phyloP scores from a whole-genome alignment of 2,888 invertebrate species.

The Scaptomyza caliginosa region DNA sequence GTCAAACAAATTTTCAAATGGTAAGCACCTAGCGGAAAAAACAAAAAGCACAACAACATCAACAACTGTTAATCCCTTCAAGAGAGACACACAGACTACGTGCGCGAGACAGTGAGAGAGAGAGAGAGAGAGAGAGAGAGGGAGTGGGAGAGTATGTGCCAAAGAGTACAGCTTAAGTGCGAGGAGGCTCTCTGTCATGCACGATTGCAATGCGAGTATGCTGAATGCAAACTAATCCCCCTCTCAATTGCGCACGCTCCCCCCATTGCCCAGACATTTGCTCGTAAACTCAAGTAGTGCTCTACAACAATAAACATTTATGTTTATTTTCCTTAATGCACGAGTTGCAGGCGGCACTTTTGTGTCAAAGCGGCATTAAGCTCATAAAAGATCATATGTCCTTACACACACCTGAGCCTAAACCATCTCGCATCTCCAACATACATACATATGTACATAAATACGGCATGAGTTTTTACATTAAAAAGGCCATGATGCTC shows the following conservation, averaged over 20 bases:
- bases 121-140: not conserved
- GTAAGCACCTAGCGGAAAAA: slow-evolving; percentile 58
- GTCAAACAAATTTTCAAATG: slow-evolving; percentile 70
- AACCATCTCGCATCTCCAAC: no score
- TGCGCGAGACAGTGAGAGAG: not conserved
- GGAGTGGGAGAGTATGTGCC: not conserved
- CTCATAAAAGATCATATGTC: slow-evolving; percentile 5
- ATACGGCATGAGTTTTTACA: no score
- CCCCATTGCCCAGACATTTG: no score
- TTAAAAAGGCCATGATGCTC: no score
- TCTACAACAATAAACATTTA: slow-evolving; percentile 30
- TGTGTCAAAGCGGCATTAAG: not conserved
- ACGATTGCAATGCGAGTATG: slow-evolving; percentile 44
- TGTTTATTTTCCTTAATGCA: slow-evolving; percentile 6
- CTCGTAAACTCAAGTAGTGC: not conserved
- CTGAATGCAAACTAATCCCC: slow-evolving; percentile 12
- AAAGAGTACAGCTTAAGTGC: slow-evolving; percentile 1
- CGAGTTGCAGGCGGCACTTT: slow-evolving; percentile 4
- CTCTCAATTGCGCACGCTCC: not conserved
- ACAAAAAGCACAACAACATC: slow-evolving; percentile 26
- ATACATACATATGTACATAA: no score
- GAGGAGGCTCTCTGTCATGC: slow-evolving; percentile 20
- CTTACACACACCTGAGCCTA: not conserved
- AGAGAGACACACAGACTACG: not conserved
- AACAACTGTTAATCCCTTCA: slow-evolving; percentile 17